These are phyloP conservation scores for Dallia pectoralis DNA, from an alignment of 2,797 vertebrate genomes.

Conservation along the genomic window DNA sequence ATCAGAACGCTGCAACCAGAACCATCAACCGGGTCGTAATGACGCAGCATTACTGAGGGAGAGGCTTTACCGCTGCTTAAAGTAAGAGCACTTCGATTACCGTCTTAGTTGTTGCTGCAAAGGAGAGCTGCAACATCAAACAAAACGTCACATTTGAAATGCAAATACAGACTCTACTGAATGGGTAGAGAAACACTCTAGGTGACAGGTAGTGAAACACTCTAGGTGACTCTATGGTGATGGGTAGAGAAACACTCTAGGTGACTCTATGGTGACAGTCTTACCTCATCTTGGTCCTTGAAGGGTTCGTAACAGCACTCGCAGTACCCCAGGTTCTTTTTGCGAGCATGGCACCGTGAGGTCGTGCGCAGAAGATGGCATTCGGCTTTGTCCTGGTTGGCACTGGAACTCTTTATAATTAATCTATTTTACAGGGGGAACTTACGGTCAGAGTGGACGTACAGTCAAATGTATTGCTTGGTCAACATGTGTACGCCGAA, in stretches of 20 bases:
- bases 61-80: not conserved
- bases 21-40: too few species aligned
- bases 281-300: slow-evolving; percentile 75
- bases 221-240: too few species aligned
- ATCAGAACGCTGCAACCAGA: too few species aligned
- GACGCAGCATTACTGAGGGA: not conserved
- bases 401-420: slow-evolving; percentile 22
- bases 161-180: too few species aligned
- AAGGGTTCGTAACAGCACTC: slow-evolving; percentile 84
- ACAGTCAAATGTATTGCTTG: not conserved
- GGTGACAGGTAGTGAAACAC: too few species aligned
- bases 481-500: not conserved
- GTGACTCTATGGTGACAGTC: not conserved
- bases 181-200: too few species aligned
- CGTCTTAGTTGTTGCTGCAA: too few species aligned
- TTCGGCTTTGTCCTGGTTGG: slow-evolving; percentile 47
- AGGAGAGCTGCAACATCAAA: too few species aligned
- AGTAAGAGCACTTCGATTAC: too few species aligned
- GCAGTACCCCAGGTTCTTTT: slow-evolving; percentile 75
- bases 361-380: slow-evolving; percentile 41
- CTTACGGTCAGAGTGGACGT: not conserved
- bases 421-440: not conserved
- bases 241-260: too few species aligned
- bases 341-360: slow-evolving; percentile 55
- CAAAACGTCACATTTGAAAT: too few species aligned